Evolutionary conservation across 1,140 invertebrate genomes (phyloP).

Genomic region (Bombus picipes): DNA sequence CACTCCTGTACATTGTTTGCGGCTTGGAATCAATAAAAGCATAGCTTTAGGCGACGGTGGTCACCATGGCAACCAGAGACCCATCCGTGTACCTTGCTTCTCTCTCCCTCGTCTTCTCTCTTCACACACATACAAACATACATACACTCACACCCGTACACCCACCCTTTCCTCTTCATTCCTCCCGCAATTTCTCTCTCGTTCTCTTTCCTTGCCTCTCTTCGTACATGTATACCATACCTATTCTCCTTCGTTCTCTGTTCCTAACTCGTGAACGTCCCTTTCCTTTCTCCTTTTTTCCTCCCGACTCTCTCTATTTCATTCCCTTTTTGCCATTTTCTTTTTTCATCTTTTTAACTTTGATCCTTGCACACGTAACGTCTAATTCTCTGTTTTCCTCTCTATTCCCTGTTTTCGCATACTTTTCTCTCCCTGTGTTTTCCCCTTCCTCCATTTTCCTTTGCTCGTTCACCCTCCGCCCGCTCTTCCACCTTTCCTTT

Average conservation of each 20-base stretch:
- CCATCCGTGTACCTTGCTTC: conserved; percentile 73
- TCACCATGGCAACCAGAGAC: conserved; percentile 80
- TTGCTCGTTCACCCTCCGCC: not conserved
- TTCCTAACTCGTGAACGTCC: not conserved
- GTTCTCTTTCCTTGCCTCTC: conserved; percentile 41
- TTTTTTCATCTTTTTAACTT: conserved; percentile 34
- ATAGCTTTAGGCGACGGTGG: conserved; percentile 83
- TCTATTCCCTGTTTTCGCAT: not conserved
- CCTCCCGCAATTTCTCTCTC: not conserved
- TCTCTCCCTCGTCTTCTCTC: conserved; percentile 28
- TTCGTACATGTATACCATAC: conserved; percentile 41
- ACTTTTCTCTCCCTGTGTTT: not conserved
- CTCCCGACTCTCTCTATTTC: not conserved
- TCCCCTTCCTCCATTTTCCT: not conserved
- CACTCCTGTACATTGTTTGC: conserved; percentile 83
- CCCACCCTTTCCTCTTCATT: not conserved
- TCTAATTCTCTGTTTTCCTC: conserved; percentile 31
- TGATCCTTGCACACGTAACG: conserved; percentile 12
- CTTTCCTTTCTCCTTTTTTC: conserved; percentile 25
- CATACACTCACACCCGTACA: not conserved
- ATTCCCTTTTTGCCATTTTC: conserved; percentile 8
- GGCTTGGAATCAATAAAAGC: conserved; percentile 84
- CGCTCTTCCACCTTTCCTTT: conserved; percentile 11
- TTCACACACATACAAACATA: not conserved
- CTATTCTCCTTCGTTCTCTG: conserved; percentile 23